Evolutionary conservation across 2,797 vertebrate species (phyloP), one percentile per base, ranked within the genome.

Genomic region (Anas acuta): DNA sequence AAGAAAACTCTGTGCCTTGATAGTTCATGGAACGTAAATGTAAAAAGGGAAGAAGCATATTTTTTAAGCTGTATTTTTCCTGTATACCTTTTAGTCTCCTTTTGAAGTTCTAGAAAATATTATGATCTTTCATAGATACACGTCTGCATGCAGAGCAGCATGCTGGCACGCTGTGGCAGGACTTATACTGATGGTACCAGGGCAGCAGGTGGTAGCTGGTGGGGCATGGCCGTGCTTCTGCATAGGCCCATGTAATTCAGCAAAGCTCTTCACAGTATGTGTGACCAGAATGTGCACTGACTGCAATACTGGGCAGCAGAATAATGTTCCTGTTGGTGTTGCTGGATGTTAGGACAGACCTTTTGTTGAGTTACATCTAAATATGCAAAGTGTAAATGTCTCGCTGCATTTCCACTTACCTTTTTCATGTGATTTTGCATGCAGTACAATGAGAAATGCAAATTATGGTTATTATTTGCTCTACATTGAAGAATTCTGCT

Each of bases 391-490:
- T 8, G 2, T 4, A 84, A 72, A 5, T 1, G 3, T 22, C 28
- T 22, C 3, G 1, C 4, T 26, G 9, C 0, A 2, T 41, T 82
- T 73, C 28, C 7, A 3, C 19, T 37, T 33, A 39, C 13, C 3
- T 13, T 76, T 76, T 53, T 62, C 2, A 0, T 1, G 8, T 2
- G 11, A 20, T 7, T 39, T 53, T 9, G 10, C 7, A 19, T 28
- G 26, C 3, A 23, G 3, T 30, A 19, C 5, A 0, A 23, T 5
- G 3, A 62, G 56, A 73, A 86, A 61, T 39, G 14, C 71, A 37
- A 79, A 41, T 35, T 41, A 14, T 15, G 19, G 12, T 49, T 33
- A 3, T 43, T 69, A 9, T 23, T 35, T 23, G 11, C 39, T 69
- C 35, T 61, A 33, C 20, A 20, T 41, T 11, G 20, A 78, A 17